Evolutionary conservation across 2,797 vertebrate genomes (phyloP).

Genomic region (Aplochiton taeniatus): DNA sequence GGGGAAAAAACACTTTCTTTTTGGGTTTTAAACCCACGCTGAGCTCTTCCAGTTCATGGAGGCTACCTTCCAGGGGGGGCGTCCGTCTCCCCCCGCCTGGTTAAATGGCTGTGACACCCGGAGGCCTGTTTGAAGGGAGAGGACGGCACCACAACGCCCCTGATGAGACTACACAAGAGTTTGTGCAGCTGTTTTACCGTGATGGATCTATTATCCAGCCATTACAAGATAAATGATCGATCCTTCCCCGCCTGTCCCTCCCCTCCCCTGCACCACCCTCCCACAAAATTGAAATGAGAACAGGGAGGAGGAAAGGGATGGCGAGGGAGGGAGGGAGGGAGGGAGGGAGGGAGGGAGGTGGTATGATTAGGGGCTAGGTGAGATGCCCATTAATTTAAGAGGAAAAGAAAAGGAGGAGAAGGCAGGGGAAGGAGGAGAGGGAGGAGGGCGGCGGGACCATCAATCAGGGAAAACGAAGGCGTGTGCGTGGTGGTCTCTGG

Average conservation of each 20-base stretch:
- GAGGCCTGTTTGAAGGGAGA: constrained; percentile 52
- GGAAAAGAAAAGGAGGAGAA: constrained; percentile 49
- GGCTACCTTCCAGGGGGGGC: too few species aligned
- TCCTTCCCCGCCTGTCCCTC: constrained; percentile 86
- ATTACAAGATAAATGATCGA: constrained; percentile 99
- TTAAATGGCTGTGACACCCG: constrained; percentile 66
- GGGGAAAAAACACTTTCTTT: too few species aligned
- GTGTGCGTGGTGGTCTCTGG: constrained; percentile 73
- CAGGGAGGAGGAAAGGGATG: constrained; percentile 41
- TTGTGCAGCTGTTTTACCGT: constrained; percentile 95
- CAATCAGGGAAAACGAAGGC: constrained; percentile 85
- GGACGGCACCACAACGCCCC: constrained; percentile 65
- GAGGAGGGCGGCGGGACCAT: constrained; percentile 80
- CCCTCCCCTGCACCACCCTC: constrained; percentile 54
- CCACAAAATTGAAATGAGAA: constrained; percentile 96
- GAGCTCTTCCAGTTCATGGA: too few species aligned
- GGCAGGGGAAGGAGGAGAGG: constrained; percentile 39
- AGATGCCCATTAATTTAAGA: constrained; percentile 91
- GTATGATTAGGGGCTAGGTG: constrained; percentile 93
- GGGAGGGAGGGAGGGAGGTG: constrained; percentile 72
- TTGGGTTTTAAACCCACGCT: too few species aligned
- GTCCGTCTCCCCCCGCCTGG: constrained; percentile 21
- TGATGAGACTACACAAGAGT: constrained; percentile 78
- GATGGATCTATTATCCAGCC: constrained; percentile 99
- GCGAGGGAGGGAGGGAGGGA: constrained; percentile 17